phyloP scores from a whole-genome alignment of 2,113 vertebrate genomes.

The Eptesicus fuscus region DNA sequence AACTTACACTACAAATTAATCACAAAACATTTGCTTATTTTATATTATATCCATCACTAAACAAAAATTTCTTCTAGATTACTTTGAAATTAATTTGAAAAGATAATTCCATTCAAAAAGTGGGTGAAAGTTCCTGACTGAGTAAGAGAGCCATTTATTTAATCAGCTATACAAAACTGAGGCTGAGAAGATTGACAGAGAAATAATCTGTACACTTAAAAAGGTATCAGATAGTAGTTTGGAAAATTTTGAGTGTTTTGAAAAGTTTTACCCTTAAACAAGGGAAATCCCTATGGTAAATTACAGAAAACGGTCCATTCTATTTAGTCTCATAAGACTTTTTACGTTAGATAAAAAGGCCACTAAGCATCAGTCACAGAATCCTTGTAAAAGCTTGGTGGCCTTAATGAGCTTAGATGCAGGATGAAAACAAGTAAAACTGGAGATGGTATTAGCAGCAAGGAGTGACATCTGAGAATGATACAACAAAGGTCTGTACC shows the following conservation, averaged over 20 bases:
- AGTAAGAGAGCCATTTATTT: neutral
- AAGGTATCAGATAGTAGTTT: neutral
- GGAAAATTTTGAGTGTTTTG: neutral
- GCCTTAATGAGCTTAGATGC: neutral
- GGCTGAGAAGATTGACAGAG: neutral
- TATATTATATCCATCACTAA: neutral
- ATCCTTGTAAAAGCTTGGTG: neutral
- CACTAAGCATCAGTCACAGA: neutral
- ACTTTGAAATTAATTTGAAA: neutral
- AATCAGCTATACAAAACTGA: neutral
- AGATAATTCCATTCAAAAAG: conserved; percentile 5
- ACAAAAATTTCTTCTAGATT: neutral
- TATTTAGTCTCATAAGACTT: neutral
- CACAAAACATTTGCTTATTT: neutral
- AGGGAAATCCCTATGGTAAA: neutral
- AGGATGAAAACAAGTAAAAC: neutral
- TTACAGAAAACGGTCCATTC: neutral
- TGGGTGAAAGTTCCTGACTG: neutral
- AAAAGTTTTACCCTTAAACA: neutral
- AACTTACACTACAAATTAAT: neutral
- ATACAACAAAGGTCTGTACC: neutral
- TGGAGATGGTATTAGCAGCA: neutral
- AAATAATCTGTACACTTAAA: neutral
- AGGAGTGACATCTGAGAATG: neutral
- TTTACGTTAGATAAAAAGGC: neutral